phyloP scores from a whole-genome alignment of 2,797 vertebrate genomes.

The Sebastes glaucus region DNA sequence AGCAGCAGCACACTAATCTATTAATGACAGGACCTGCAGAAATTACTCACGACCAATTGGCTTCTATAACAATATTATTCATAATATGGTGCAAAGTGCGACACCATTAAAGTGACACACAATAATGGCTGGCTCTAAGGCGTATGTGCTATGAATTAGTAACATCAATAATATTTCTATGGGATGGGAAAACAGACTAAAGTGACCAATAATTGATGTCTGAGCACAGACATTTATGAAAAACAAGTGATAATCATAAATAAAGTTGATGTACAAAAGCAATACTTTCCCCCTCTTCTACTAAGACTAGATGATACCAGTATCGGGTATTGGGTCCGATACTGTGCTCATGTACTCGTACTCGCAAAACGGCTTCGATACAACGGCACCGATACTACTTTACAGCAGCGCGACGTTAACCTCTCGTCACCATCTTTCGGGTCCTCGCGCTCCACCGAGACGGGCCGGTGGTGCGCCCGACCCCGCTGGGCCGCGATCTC shows the following conservation, averaged over 20 bases:
- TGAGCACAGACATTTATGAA: neutral
- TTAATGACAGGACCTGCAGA: slow-evolving; percentile 1
- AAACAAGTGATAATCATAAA: slow-evolving; percentile 3
- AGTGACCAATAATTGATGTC: neutral
- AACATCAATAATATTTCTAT: slow-evolving; percentile 2
- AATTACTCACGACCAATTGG: slow-evolving; percentile 2
- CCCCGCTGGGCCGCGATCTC: too few species aligned
- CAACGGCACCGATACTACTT: too few species aligned
- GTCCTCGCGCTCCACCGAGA: too few species aligned
- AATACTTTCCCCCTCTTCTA: neutral
- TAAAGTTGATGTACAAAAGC: neutral
- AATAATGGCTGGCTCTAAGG: neutral
- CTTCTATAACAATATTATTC: slow-evolving; percentile 13
- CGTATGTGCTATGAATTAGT: neutral
- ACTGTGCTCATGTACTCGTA: too few species aligned
- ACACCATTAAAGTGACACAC: slow-evolving; percentile 12
- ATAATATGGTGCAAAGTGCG: slow-evolving; percentile 13
- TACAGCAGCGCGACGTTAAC: too few species aligned
- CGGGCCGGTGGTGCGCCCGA: too few species aligned
- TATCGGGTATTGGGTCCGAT: too few species aligned
- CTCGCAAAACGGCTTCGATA: too few species aligned
- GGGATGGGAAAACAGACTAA: neutral
- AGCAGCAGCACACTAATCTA: neutral
- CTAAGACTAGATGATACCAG: neutral
- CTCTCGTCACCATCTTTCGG: too few species aligned